Conservation (phyloP, 2,113 vertebrate species). For the Osmerus eperlanus region DNA sequence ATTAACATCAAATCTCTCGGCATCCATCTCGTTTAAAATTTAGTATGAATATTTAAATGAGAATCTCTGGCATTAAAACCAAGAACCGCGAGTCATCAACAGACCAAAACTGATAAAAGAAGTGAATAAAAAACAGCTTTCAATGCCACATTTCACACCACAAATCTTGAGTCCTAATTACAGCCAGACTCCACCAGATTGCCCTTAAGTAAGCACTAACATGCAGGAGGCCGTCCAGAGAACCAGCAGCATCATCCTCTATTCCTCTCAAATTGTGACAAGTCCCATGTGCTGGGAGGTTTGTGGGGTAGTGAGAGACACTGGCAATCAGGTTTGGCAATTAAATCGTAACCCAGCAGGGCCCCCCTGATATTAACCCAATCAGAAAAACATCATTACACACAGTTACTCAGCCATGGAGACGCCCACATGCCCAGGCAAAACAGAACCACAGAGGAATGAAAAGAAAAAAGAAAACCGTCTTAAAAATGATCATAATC, state of each 20-base stretch:
- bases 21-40: no score
- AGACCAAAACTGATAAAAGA: neutral
- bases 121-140: neutral
- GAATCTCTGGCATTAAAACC: no score
- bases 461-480: constrained; percentile 22
- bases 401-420: constrained; percentile 24
- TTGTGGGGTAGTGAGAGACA: constrained; percentile 26
- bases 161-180: constrained; percentile 38
- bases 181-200: constrained; percentile 29
- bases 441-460: neutral
- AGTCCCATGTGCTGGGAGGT: constrained; percentile 19
- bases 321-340: constrained; percentile 43
- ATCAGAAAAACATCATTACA: constrained; percentile 39
- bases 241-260: constrained; percentile 12
- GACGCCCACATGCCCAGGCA: neutral
- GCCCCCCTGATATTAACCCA: constrained; percentile 32
- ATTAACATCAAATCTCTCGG: no score
- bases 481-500: constrained; percentile 2
- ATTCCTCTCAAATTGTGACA: constrained; percentile 30
- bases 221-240: constrained; percentile 15
- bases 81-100: neutral
- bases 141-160: neutral
- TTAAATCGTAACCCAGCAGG: constrained; percentile 39
- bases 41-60: no score
- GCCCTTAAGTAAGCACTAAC: constrained; percentile 30